These are phyloP conservation scores for Ascidia mentula DNA, from an alignment of 23 tunicate species.

Conservation along the genomic window DNA sequence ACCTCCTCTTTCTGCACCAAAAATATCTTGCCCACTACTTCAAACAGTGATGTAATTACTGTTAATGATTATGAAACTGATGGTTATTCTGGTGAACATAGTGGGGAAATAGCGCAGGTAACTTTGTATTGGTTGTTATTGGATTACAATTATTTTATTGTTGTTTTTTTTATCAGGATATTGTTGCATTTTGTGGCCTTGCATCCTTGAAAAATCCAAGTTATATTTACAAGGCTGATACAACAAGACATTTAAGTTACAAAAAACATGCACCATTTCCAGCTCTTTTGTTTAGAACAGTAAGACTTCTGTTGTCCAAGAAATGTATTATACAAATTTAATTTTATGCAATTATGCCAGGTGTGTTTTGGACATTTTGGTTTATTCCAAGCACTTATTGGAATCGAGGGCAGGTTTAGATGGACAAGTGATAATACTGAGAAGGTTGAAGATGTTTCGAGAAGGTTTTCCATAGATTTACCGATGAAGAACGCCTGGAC, in stretches of 20 bases:
- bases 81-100: background rate
- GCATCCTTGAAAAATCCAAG: slow-evolving; percentile 28
- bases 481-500: slow-evolving; percentile 25
- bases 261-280: slow-evolving; percentile 26
- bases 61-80: slow-evolving; percentile 21
- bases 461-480: background rate
- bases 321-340: background rate
- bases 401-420: slow-evolving; percentile 27
- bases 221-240: slow-evolving; percentile 29
- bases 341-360: slow-evolving; percentile 5
- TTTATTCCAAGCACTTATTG: background rate
- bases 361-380: slow-evolving; percentile 53
- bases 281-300: slow-evolving; percentile 19
- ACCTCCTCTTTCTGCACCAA: slow-evolving; percentile 23
- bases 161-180: slow-evolving; percentile 11
- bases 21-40: slow-evolving; percentile 8
- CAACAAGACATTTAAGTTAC: slow-evolving; percentile 23
- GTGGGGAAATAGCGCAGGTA: slow-evolving; percentile 12
- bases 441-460: background rate
- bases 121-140: background rate
- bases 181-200: slow-evolving; percentile 39
- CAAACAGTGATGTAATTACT: slow-evolving; percentile 13
- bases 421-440: background rate
- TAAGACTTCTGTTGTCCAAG: background rate
- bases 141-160: background rate